These are phyloP conservation scores for Philereme transversata DNA, from an alignment of 2,888 invertebrate species.

Conservation along the genomic window DNA sequence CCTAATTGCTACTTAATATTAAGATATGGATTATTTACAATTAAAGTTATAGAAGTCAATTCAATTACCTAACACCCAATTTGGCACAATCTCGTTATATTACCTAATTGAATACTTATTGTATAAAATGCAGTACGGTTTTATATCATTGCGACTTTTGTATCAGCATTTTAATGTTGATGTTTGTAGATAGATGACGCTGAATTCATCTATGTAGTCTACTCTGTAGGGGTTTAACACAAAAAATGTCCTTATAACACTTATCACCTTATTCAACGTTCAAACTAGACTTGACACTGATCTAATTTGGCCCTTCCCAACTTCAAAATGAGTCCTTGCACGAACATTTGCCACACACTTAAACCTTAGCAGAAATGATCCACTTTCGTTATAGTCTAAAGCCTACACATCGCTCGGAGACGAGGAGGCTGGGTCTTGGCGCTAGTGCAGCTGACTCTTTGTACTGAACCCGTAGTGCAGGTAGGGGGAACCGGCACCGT, in stretches of 20 bases:
- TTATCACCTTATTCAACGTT: background rate
- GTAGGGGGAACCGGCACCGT: conserved; percentile 85
- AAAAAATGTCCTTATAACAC: background rate
- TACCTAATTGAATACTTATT: background rate
- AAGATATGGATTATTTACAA: conserved; percentile 41
- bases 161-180: background rate
- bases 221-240: background rate
- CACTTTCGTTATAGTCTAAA: conserved; percentile 22
- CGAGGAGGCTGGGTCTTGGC: conserved; percentile 72
- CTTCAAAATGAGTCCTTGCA: background rate
- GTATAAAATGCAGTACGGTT: too few species aligned
- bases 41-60: conserved; percentile 17
- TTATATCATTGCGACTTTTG: background rate
- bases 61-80: conserved; percentile 18
- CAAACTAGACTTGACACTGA: background rate
- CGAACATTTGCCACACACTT: too few species aligned
- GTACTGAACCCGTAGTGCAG: conserved; percentile 86
- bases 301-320: background rate
- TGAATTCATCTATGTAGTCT: background rate
- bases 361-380: background rate
- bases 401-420: conserved; percentile 77
- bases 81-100: conserved; percentile 18
- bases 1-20: conserved; percentile 27
- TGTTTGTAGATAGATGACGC: background rate
- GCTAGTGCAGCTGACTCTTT: conserved; percentile 80